Conservation (phyloP, 2,113 vertebrate genomes). For the Psilopsiagon aurifrons region DNA sequence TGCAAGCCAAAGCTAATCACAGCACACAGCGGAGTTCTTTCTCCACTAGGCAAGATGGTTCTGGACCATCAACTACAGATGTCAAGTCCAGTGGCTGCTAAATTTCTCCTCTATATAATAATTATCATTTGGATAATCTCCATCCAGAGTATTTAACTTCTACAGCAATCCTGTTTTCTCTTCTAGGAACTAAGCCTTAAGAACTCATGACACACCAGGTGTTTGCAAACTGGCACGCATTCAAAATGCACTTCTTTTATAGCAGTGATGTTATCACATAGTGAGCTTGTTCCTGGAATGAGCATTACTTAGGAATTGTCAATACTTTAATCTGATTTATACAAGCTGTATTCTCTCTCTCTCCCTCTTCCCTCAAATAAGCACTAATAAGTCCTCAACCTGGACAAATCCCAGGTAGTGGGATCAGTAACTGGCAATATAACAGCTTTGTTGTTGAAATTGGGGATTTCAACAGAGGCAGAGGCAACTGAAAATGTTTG, state of each 20-base stretch:
- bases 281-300: constrained; percentile 35
- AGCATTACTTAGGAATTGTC: constrained; percentile 46
- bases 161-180: constrained; percentile 10
- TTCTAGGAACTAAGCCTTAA: neutral
- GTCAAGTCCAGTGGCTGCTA: neutral
- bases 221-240: neutral
- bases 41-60: neutral
- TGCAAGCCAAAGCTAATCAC: neutral
- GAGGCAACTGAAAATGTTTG: neutral
- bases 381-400: constrained; percentile 14
- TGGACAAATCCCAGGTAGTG: constrained; percentile 36
- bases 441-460: constrained; percentile 17
- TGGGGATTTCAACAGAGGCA: neutral
- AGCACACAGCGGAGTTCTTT: neutral
- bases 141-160: neutral
- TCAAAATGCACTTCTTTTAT: constrained; percentile 31
- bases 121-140: neutral
- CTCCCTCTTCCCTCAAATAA: constrained; percentile 3
- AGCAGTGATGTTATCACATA: constrained; percentile 1
- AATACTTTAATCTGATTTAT: constrained; percentile 62
- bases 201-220: constrained; percentile 1
- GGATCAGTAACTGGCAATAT: constrained; percentile 4
- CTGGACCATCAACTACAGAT: neutral
- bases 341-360: constrained; percentile 5
- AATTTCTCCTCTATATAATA: neutral